Evolutionary conservation across 2,797 vertebrate species (phyloP), one percentile per base, ranked within the genome.

Genomic region (Malurus splendens): DNA sequence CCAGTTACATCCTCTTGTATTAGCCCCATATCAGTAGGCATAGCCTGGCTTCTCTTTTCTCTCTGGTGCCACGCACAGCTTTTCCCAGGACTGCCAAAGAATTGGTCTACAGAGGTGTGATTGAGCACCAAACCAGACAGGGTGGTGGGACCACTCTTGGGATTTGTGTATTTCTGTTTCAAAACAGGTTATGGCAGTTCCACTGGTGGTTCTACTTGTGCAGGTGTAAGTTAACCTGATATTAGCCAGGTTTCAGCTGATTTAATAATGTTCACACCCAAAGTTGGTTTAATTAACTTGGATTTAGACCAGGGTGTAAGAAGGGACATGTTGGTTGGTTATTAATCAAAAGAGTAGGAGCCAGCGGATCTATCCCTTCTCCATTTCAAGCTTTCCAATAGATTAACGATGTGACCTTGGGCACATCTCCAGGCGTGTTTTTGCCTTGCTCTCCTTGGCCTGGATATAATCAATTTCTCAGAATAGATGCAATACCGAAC

Each of bases 401-500:
- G 87, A 92, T 95, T 86, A 91, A 84, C 0, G 4, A 83, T 44
- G 71, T 92, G 95, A 93, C 93, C 89, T 94, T 79, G 74, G 82
- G 85, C 84, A 89, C 67, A 83, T 79, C 66, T 89, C 42, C 80
- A 81, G 73, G 33, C 32, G 12, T 86, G 62, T 84, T 90, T 82
- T 87, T 64, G 79, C 64, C 76, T 89, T 90, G 52, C 61, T 89
- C 55, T 92, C 54, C 50, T 91, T 12, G 7, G 64, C 73, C 85
- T 84, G 89, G 71, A 74, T 89, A 85, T 75, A 93, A 93, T 95
- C 79, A 86, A 90, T 94, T 95, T 93, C 90, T 94, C 82, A 89
- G 87, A 89, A 92, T 89, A 92, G 87, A 90, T 54, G 85, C 67
- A 82, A 93, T 74, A 71, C 56, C 86, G 82, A 94, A 87, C 71